Base-by-base conservation (phyloP, 2,888 invertebrate species). In the Tethea ocularis region DNA sequence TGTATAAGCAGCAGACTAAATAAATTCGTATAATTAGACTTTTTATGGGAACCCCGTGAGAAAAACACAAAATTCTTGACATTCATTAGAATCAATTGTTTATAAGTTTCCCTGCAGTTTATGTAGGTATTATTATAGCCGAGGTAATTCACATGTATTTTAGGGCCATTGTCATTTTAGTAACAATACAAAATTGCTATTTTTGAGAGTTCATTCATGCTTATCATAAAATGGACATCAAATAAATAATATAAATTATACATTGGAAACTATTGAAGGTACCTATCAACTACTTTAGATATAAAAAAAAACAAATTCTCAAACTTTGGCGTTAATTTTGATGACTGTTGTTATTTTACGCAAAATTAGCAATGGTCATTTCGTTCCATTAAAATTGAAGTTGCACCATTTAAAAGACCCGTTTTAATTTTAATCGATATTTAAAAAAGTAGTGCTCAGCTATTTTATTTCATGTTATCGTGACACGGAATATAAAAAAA, bases 401-500 rank as follows among this genome's bases (percentile, higher is more conserved):
- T 74, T 78, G 78, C 76, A 72, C 76, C 76, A 79, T 75, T 79
- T 80, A 64, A 63, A 73, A 73, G 64, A 68, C 59, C 63, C 72
- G 71, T 76, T 78, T 58, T 70, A 67, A 60, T 68, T 74, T 66
- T 66, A 71, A 71, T 60, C 68, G 68, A 76, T 73, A 74, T 71
- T 66, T 41, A 77, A 77, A 75, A 67, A 51, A 62, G 61, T 63
- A 61, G 29, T 60, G 24, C 38, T 3, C 52, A 59, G 69, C 71
- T 72, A 69, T 75, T 75, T 75, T 64, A 62, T 75, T 75, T 75
- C 63, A 62, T 70, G 67, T 67, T 74, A 67, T 76, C 82, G 79
- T 83, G 84, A 82, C 80, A 82, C 77, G 82, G 76, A 80, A 77
- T 82, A 77, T 78, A 80, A 84, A 87, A 84, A 86, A 84, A 67